A percentile compares a stretch with the other conserved stretches of the same genome.
These are phyloP conservation scores for Agrochola circellaris DNA, from an alignment of 2,888 invertebrate genomes.

Conservation along the genomic window DNA sequence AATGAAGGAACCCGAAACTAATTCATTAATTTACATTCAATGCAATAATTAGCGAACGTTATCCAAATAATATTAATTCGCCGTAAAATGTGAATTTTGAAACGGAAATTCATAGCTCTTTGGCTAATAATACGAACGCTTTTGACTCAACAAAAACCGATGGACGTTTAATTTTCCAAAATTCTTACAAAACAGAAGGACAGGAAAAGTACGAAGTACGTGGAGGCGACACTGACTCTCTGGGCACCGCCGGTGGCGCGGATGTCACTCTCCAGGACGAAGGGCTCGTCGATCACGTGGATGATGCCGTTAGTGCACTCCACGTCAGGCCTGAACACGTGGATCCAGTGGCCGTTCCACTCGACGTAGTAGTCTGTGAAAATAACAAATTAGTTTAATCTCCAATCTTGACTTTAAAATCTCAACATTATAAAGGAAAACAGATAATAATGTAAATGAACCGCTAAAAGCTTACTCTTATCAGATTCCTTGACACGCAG, in stretches of 20 bases:
- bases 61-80: slow-evolving; percentile 24
- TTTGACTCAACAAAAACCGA: slow-evolving; percentile 66
- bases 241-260: slow-evolving; percentile 91
- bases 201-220: slow-evolving; percentile 74
- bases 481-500: slow-evolving; percentile 94
- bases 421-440: slow-evolving; percentile 54
- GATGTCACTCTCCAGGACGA: slow-evolving; percentile 96
- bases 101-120: slow-evolving; percentile 45
- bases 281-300: slow-evolving; percentile 97
- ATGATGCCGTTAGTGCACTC: slow-evolving; percentile 99
- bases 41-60: slow-evolving; percentile 36
- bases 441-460: slow-evolving; percentile 71
- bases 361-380: slow-evolving; percentile 94
- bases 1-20: slow-evolving; percentile 47
- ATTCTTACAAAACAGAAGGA: slow-evolving; percentile 79
- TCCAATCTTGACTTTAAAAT: slow-evolving; percentile 46
- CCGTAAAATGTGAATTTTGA: slow-evolving; percentile 16
- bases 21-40: slow-evolving; percentile 40
- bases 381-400: slow-evolving; percentile 58
- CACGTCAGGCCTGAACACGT: slow-evolving; percentile 97
- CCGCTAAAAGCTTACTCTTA: slow-evolving; percentile 89
- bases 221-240: slow-evolving; percentile 72
- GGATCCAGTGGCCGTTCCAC: slow-evolving; percentile 96
- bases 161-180: slow-evolving; percentile 77
- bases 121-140: slow-evolving; percentile 58